Evolutionary conservation across 2,888 invertebrate genomes (phyloP), one percentile per base, ranked within the genome.

Genomic region (Saturnia pavonia): DNA sequence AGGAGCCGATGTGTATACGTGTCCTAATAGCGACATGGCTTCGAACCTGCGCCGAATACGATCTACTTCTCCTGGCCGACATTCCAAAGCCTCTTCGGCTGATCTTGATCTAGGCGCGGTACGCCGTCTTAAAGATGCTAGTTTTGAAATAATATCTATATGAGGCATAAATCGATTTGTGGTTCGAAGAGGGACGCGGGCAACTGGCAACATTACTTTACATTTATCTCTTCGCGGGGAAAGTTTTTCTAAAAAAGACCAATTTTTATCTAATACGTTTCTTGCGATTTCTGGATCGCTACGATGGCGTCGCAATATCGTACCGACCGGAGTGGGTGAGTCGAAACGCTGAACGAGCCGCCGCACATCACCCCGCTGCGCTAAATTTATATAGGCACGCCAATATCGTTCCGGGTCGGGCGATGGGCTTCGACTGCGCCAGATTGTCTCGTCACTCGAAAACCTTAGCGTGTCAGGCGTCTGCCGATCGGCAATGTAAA

Each of bases 71-170:
- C 96, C 96, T 0, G 94, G 87, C 14, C 95, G 95, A 85, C 94
- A 94, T 90, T 94, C 92, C 78, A 87, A 82, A 12, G 91, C 89
- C 77, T 93, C 94, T 81, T 94, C 92, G 12, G 92, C 88, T 27
- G 95, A 92, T 76, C 94, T 92, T 67, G 94, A 94, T 71, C 95
- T 90, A 45, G 92, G 91, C 40, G 89, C 78, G 1, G 91, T 88
- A 57, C 94, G 89, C 75, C 90, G 89, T 67, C 95, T 94, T 48
- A 97, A 88, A 0, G 96, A 94, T 0, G 97, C 97, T 71, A 97
- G 95, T 90, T 98, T 97, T 78, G 97, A 97, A 79, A 98, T 98
- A n/a, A 98, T 96, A 80, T 98, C 97, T 76, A 98, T 97, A 81
- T 97, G 97, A 0, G 98, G 97, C 97, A 98, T 97, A 75, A 96